Conservation (phyloP, 2,797 vertebrate genomes). For the Melopsittacus undulatus region DNA sequence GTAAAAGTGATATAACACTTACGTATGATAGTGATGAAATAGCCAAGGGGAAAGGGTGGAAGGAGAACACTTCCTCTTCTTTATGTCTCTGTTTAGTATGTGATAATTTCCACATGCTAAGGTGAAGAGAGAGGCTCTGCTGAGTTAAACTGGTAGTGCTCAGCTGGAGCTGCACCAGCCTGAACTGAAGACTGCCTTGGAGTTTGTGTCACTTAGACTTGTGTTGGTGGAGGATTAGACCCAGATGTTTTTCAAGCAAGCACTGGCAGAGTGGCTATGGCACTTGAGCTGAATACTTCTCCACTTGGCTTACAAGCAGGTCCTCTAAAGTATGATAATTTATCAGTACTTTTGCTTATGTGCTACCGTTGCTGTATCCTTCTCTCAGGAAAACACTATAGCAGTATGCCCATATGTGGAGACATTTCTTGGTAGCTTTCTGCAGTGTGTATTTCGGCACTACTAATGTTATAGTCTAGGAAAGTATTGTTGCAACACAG, state of each 20-base stretch:
- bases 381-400: neutral
- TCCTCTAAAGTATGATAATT: neutral
- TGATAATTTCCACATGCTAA: neutral
- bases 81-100: neutral
- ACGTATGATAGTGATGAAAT: neutral
- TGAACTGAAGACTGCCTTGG: neutral
- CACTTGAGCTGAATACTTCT: neutral
- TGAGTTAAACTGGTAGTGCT: neutral
- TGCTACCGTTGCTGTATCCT: neutral
- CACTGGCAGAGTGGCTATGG: neutral
- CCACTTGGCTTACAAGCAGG: neutral
- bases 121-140: neutral
- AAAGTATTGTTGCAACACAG: neutral
- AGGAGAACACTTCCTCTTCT: neutral
- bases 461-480: neutral
- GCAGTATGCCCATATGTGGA: neutral
- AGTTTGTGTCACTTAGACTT: neutral
- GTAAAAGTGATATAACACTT: neutral
- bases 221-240: neutral
- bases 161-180: neutral
- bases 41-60: neutral
- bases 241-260: neutral
- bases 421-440: slow-evolving; percentile 17
- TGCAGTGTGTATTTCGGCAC: neutral
- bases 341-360: neutral